A percentile compares a stretch with the other conserved stretches of the same genome.
Conservation (phyloP, 2,797 vertebrate genomes). For the Amphiprion clarkii region DNA sequence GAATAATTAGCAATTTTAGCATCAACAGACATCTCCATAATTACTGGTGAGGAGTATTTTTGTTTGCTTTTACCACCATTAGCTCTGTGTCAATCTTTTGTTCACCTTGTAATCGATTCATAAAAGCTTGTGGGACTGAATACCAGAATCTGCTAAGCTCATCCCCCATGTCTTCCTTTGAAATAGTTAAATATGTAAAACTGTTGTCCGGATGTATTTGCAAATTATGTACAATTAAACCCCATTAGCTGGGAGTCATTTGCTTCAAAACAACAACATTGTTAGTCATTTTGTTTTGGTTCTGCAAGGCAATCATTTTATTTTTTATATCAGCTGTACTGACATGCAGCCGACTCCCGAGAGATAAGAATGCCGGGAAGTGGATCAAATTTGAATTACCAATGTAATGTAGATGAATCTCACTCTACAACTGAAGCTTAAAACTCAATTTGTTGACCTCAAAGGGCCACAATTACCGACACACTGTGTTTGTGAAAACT, state of each 20-base stretch:
- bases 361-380: neutral
- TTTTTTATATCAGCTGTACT: conserved; percentile 4
- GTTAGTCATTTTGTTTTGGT: conserved; percentile 3
- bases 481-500: conserved; percentile 9
- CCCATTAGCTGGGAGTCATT: neutral
- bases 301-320: neutral
- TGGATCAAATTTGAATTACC: conserved; percentile 24
- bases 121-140: neutral
- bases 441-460: conserved; percentile 35
- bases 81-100: neutral
- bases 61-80: neutral
- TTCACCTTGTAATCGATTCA: neutral
- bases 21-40: neutral
- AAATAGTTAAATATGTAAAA: neutral
- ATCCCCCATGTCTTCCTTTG: neutral
- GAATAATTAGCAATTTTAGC: neutral
- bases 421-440: conserved; percentile 15
- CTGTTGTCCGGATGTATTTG: neutral
- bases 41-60: neutral
- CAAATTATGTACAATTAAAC: neutral
- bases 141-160: neutral
- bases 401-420: conserved; percentile 13
- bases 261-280: neutral
- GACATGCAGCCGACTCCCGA: neutral
- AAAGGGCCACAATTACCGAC: conserved; percentile 17